Evolutionary conservation across 2,888 invertebrate genomes (phyloP), one percentile per base, ranked within the genome.

Genomic region (Lagria hirta): DNA sequence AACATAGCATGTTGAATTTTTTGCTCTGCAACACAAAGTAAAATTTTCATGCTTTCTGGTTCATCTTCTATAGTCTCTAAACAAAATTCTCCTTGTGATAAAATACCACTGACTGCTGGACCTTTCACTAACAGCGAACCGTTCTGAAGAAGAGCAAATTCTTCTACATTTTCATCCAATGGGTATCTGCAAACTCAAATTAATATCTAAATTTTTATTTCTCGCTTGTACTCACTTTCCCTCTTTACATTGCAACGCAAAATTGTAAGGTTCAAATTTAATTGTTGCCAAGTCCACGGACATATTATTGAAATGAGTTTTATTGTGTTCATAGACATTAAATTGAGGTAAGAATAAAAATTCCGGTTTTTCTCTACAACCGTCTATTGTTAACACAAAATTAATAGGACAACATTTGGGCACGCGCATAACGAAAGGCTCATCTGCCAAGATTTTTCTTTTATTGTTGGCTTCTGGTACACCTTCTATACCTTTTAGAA

Each of bases 371-470:
- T 20, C 32, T 15, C 13, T 3, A 35, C 58, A 60, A n/a, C 53
- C 52, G 11, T 8, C 1, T 2, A 4, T 4, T 1, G 37, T 20
- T 11, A 58, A 28, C 4, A 54, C 43, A 17, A 44, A n/a, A 11
- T 34, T 17, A 4, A 48, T 13, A 1, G 53, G 47, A 32, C 59
- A 59, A 33, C 65, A 65, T 49, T 62, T 63, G 11, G 58, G 60
- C 11, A 38, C 4, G 4, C 58, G 51, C 24, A 57, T 54, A 7
- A 58, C 51, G 7, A 20, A 23, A 13, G 45, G 51, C 13, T 45
- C 47, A 35, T 56, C 52, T 32, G 35, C 58, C 49, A 37, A 35
- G 47, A 35, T 16, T 16, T 1, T 15, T 11, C 6, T 17, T 20
- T 32, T 17, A 10, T 12, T 5, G 18, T 26, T 28, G 2, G 33